phyloP scores from a whole-genome alignment of 92 coral and sea anemone genomes.

The Zoanthus sociatus region DNA sequence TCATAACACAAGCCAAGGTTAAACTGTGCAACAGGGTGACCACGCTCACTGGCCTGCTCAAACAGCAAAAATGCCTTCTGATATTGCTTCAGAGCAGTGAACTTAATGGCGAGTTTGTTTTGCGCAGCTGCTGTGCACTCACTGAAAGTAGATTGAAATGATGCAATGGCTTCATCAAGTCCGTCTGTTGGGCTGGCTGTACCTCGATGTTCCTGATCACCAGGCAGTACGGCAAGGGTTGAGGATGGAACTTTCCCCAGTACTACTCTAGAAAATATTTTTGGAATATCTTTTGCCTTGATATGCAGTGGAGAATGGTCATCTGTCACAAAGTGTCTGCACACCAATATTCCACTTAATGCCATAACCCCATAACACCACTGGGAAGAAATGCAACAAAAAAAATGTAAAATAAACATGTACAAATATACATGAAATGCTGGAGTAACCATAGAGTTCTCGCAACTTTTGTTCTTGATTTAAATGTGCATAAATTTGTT shows the following conservation, averaged over 20 bases:
- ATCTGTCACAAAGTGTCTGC: conserved; percentile 74
- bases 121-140: conserved; percentile 95
- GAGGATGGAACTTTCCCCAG: conserved; percentile 56
- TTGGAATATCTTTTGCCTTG: conserved; percentile 67
- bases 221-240: conserved; percentile 69
- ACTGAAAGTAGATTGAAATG: conserved; percentile 76
- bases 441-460: no score
- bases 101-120: conserved; percentile 90
- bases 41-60: conserved; percentile 88
- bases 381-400: conserved; percentile 54
- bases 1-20: conserved; percentile 96
- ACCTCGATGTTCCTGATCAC: conserved; percentile 50
- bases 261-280: conserved; percentile 61
- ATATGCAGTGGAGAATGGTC: conserved; percentile 67
- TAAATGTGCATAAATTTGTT: no score
- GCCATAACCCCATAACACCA: conserved; percentile 94
- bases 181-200: conserved; percentile 62
- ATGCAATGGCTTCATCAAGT: conserved; percentile 81
- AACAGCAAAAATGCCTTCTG: conserved; percentile 84
- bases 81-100: conserved; percentile 78
- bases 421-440: background rate
- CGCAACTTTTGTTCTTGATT: no score
- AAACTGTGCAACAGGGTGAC: conserved; percentile 92
- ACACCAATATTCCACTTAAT: conserved; percentile 82
- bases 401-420: background rate